Conservation (phyloP, 2,113 vertebrate genomes). For the Galemys pyrenaicus region DNA sequence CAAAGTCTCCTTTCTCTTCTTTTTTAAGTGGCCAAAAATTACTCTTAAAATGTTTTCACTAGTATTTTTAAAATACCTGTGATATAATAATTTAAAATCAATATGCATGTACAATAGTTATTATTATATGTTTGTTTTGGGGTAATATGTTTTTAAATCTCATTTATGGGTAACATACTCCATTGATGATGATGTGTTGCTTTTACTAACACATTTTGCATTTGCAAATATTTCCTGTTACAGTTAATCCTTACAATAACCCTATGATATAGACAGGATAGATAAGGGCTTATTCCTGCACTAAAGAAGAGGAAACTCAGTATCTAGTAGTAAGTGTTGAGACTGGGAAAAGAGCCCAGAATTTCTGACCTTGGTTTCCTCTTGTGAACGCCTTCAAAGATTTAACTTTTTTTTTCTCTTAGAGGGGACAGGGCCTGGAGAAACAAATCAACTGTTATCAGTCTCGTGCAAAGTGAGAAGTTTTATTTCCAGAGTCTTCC, state of each 20-base stretch:
- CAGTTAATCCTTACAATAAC: background rate
- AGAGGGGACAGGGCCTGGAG: background rate
- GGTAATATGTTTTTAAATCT: background rate
- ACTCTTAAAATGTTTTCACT: background rate
- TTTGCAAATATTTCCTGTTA: constrained; percentile 59
- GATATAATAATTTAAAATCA: background rate
- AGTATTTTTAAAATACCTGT: background rate
- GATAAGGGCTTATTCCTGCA: constrained; percentile 1
- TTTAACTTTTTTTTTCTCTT: background rate
- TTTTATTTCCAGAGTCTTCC: background rate
- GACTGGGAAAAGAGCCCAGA: constrained; percentile 37
- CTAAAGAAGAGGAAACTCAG: constrained; percentile 40
- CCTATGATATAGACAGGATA: constrained; percentile 13
- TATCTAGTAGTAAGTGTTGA: constrained; percentile 15
- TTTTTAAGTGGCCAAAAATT: background rate
- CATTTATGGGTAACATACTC: background rate
- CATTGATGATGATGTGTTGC: background rate
- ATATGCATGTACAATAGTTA: background rate
- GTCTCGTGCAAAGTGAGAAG: background rate
- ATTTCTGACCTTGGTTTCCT: constrained; percentile 4
- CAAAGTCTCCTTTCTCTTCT: background rate
- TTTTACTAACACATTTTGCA: background rate
- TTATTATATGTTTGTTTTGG: background rate
- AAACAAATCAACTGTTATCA: background rate
- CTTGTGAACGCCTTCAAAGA: constrained; percentile 32